Base-by-base conservation (phyloP, 2,888 invertebrate genomes). In the Drosophila nr. medialis region DNA sequence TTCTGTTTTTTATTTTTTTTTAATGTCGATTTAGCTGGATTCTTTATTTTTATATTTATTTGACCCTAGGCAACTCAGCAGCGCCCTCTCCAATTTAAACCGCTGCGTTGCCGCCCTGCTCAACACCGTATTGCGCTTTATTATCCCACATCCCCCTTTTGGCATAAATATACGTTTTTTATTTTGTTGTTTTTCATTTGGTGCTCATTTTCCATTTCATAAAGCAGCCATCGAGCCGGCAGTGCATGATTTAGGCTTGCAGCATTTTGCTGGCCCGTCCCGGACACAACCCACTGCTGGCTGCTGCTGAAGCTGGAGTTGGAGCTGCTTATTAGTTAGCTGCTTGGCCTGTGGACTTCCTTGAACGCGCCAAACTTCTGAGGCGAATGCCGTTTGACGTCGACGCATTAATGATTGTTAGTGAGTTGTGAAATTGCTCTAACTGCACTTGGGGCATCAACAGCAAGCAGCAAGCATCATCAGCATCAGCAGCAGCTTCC, bases 341-440 rank as follows among this genome's bases (percentile, higher is more conserved):
- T 64, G 72, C 64, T 55, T 74, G 65, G 81, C 78, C 80, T 68
- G 51, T 77, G 83, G 86, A 83, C 89, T 88, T 83, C 86, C 86
- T 86, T 77, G 74, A 76, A 72, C 67, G 83, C 76, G 83, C 80
- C 82, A 80, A 83, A 83, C 81, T 81, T 72, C 74, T 77, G 77
- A 81, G 69, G 80, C 83, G 66, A 82, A 77, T 84, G 82, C 77
- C 77, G 77, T 78, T 78, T 78, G 78, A 75, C 82, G 72, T 64
- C 88, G 88, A 88, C 88, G 85, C 85, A 88, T 90, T 86, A 86
- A 86, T 90, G 90, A 86, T 83, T 86, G 86, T 88, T 86, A 86
- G 86, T 86, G 90, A 88, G 90, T 90, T 86, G 86, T 86, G 90
- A 86, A 86, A 86, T 86, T 86, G 89, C 89, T 86, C 86, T 86